These are phyloP conservation scores for Cyprinodon variegatus DNA, from an alignment of 2,113 vertebrate species.

Conservation along the genomic window DNA sequence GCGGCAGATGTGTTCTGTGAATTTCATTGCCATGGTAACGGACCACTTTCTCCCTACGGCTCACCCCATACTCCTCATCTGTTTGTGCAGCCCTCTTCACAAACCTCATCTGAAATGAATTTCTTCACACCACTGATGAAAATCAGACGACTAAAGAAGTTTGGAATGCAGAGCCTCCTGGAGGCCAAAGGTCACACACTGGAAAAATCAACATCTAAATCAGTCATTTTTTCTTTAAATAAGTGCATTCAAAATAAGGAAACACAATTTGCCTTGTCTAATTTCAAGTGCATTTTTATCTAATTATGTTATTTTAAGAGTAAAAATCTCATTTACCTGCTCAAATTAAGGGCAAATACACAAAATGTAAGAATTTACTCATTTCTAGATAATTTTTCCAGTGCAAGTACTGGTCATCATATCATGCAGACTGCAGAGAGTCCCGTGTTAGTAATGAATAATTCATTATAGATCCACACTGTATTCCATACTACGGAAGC, in stretches of 20 bases:
- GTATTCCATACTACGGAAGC: background rate
- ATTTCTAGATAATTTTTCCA: too few species aligned
- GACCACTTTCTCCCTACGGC: constrained; percentile 47
- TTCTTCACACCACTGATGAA: constrained; percentile 34
- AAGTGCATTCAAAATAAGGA: too few species aligned
- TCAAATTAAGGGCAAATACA: too few species aligned
- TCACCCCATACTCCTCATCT: constrained; percentile 24
- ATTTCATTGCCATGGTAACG: constrained; percentile 77
- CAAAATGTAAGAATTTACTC: too few species aligned
- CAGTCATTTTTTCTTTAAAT: too few species aligned
- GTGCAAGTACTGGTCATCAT: too few species aligned
- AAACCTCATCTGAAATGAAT: constrained; percentile 42
- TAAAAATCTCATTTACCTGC: too few species aligned
- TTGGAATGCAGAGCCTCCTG: background rate
- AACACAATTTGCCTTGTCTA: too few species aligned
- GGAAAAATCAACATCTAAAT: too few species aligned
- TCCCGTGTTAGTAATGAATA: background rate
- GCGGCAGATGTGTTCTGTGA: constrained; percentile 41
- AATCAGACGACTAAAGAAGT: constrained; percentile 11
- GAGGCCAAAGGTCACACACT: constrained; percentile 6
- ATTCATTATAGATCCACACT: constrained; percentile 19
- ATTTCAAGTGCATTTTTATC: too few species aligned
- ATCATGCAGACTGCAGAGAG: too few species aligned
- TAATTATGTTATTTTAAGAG: too few species aligned
- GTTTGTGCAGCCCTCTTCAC: constrained; percentile 19